phyloP scores from a whole-genome alignment of 1,140 invertebrate genomes.

The Triops cancriformis region DNA sequence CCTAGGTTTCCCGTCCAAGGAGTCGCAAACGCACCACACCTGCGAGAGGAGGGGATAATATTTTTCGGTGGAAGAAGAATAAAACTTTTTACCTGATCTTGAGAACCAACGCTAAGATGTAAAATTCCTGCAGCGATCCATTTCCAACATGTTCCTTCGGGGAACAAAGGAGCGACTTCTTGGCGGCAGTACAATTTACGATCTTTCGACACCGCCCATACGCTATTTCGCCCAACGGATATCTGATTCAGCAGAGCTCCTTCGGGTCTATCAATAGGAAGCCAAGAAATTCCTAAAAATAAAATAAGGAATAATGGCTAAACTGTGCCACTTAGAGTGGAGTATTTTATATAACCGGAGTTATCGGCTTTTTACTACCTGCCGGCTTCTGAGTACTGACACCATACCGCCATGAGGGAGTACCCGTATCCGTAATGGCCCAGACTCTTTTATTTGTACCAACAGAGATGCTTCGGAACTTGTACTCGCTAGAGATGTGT shows the following conservation, averaged over 20 bases:
- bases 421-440: conserved; percentile 40
- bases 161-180: conserved; percentile 23
- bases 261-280: conserved; percentile 25
- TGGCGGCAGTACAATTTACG: conserved; percentile 22
- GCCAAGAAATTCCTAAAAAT: conserved; percentile 21
- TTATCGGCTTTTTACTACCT: conserved; percentile 31
- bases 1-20: not conserved
- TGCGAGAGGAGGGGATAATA: not conserved
- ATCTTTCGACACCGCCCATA: conserved; percentile 57
- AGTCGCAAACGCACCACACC: conserved; percentile 21
- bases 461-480: conserved; percentile 32
- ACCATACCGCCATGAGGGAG: conserved; percentile 38
- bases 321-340: not conserved
- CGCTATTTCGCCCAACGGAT: conserved; percentile 56
- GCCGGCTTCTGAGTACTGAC: conserved; percentile 32
- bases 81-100: conserved; percentile 23
- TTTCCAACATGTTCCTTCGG: conserved; percentile 28
- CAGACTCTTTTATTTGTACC: conserved; percentile 35
- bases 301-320: not conserved
- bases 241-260: conserved; percentile 54
- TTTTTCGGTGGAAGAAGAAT: not conserved
- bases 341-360: not conserved
- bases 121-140: conserved; percentile 19
- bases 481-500: conserved; percentile 33
- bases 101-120: conserved; percentile 21